Base-by-base conservation (phyloP, 1,140 invertebrate genomes). In the Lepidurus packardi region DNA sequence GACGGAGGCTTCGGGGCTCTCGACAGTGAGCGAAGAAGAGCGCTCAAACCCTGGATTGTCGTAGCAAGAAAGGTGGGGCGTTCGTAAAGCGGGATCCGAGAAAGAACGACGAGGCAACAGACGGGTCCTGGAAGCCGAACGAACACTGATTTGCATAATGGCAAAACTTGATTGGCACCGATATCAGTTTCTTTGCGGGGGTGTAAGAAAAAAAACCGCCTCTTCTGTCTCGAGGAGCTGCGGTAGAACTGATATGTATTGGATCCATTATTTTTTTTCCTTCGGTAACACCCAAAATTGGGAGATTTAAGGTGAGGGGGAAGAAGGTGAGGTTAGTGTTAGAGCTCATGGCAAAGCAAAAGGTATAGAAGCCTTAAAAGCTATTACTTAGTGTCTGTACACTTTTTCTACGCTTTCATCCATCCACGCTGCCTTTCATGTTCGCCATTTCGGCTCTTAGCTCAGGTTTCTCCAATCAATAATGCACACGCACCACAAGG, bases 381-480 rank as follows among this genome's bases (percentile, higher is more conserved):
- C 53, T 65, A 65, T 65, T 65, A 21, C 53, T 65, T 65, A 65
- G 53, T 65, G 53, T 65, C 53, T 65, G 21, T 65, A 65, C 21
- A 65, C 53, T 65, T 65, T 65, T 65, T 65, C 53, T 16, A 13
- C 16, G 53, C 21, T 65, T 65, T 65, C 53, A 65, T 65, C 53
- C 13, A 65, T 65, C 53, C 53, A n/a, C 53, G 8, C 53, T 65
- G 16, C 53, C 53, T 65, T 65, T 65, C 21, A 21, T 65, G 53
- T 21, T 65, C 53, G 53, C 53, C 13, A 65, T 65, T 65, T 65
- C 21, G 53, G 53, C 53, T 16, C 53, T 65, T 9, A 65, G 53
- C 53, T 65, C 53, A 65, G 53, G 53, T 65, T 65, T 65, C 53
- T 65, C 53, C 53, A 65, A 65, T 65, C 53, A 65, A 65, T 65